Evolutionary conservation across 2,797 vertebrate species (phyloP), one percentile per base, ranked within the genome.

Genomic region (Dipus sagitta): DNA sequence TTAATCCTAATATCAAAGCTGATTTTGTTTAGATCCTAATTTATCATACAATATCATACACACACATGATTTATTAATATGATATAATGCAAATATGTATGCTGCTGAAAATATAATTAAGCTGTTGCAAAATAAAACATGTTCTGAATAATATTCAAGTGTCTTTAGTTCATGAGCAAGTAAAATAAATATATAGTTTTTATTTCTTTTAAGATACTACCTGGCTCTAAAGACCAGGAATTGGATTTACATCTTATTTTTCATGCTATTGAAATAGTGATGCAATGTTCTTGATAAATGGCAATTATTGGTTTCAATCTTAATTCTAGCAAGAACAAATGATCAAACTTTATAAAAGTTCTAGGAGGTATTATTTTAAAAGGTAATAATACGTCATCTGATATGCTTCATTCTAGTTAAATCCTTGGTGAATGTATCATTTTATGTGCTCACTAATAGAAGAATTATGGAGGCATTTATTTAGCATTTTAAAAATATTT

Each of bases 261-360:
- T 77, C 12, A 85, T 15, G 20, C 15, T 74, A 23, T 94, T 89
- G 11, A 47, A 85, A 77, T 26, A 92, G 78, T 75, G 0, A 85
- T 96, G 94, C 95, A 86, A 81, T 96, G 87, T 67, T 54, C 15
- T 42, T 96, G 92, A 95, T 38, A 97, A 97, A 97, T 88, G 75
- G 54, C 42, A 79, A 88, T 86, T 77, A 64, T 74, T 1, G 0
- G 38, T 86, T 88, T 89, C 58, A 96, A 86, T 76, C 64, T 91
- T 1, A 0, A 80, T 88, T 95, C 93, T 96, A 96, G 96, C 76
- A 95, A 92, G 75, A 84, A 95, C 88, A 93, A 90, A 71, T 96
- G 86, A 96, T 95, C 92, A 86, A 95, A 86, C 34, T 9, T 75
- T 82, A 38, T 81, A 91, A 52, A 64, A 76, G 79, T 94, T 74